Conservation (phyloP, 2,888 invertebrate genomes). For the Allophyes oxyacanthae region DNA sequence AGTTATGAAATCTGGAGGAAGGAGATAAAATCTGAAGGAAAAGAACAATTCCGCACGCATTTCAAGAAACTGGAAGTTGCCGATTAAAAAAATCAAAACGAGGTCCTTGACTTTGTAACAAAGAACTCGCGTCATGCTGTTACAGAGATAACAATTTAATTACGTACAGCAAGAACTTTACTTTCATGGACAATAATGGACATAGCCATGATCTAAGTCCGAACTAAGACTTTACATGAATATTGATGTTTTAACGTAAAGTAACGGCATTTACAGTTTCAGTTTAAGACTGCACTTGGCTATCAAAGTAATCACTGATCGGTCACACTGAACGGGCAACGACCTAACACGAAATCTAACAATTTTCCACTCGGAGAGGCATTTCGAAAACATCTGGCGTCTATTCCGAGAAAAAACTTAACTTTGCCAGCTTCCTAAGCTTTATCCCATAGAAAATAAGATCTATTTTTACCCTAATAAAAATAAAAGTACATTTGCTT, state of each 20-base stretch:
- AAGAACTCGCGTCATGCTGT: slow-evolving; percentile 51
- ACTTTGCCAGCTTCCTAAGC: slow-evolving; percentile 45
- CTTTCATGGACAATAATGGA: slow-evolving; percentile 34
- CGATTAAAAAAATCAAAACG: slow-evolving; percentile 58
- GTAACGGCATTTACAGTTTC: slow-evolving; percentile 56
- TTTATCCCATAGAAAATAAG: slow-evolving; percentile 58
- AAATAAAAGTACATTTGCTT: slow-evolving; percentile 26
- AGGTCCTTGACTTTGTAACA: slow-evolving; percentile 78
- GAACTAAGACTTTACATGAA: slow-evolving; percentile 22
- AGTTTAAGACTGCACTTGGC: slow-evolving; percentile 64
- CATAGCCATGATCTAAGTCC: slow-evolving; percentile 11
- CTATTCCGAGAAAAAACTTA: slow-evolving; percentile 54
- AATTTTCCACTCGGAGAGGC: slow-evolving; percentile 81
- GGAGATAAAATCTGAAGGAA: slow-evolving; percentile 71
- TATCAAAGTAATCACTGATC: slow-evolving; percentile 73
- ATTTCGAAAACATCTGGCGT: slow-evolving; percentile 82
- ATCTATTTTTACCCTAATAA: slow-evolving; percentile 52
- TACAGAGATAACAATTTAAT: slow-evolving; percentile 43
- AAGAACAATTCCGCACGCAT: slow-evolving; percentile 74
- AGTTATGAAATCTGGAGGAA: slow-evolving; percentile 64
- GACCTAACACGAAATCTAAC: slow-evolving; percentile 80
- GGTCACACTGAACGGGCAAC: slow-evolving; percentile 78
- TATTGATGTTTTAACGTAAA: slow-evolving; percentile 34
- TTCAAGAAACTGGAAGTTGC: slow-evolving; percentile 71
- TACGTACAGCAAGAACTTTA: slow-evolving; percentile 26